Percentiles rank a stretch among this genome's conserved stretches.
phyloP scores from a whole-genome alignment of 1,140 invertebrate species.

The Drosophila sp. region DNA sequence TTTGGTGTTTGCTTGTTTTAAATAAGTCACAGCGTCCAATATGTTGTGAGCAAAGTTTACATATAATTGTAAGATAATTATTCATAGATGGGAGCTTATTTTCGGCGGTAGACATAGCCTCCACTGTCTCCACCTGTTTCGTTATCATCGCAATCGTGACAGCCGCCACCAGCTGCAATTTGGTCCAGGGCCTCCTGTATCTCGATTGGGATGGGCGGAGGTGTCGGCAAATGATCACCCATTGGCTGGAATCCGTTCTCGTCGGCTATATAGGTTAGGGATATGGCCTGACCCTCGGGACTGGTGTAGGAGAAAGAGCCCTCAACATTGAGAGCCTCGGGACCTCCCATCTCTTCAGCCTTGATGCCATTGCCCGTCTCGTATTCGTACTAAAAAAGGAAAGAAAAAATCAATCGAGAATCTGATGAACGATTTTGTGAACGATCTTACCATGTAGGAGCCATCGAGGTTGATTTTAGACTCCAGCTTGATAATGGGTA shows the following conservation, averaged over 20 bases:
- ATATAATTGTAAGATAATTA: not conserved
- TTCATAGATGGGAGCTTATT: constrained; percentile 26
- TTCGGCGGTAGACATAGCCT: constrained; percentile 62
- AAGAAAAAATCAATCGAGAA: not conserved
- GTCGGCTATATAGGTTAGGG: constrained; percentile 91
- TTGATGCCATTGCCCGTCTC: constrained; percentile 90
- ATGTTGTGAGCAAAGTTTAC: constrained; percentile 26
- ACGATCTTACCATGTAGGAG: constrained; percentile 85
- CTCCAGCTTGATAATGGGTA: constrained; percentile 87
- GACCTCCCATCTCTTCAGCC: constrained; percentile 88
- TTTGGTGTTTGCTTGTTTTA: constrained; percentile 75
- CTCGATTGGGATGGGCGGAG: constrained; percentile 92
- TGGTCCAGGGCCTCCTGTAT: constrained; percentile 93
- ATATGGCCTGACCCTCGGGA: constrained; percentile 89
- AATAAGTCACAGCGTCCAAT: constrained; percentile 52
- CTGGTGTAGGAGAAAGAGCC: constrained; percentile 91
- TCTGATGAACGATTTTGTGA: not conserved
- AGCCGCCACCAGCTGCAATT: constrained; percentile 88
- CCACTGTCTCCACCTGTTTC: constrained; percentile 75
- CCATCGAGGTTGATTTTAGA: constrained; percentile 88
- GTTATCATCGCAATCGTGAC: constrained; percentile 85
- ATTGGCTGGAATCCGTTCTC: constrained; percentile 91
- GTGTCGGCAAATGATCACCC: constrained; percentile 90
- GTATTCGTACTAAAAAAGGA: constrained; percentile 81
- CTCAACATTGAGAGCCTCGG: constrained; percentile 87